Evolutionary conservation across 2,888 invertebrate species (phyloP), one percentile per base, ranked within the genome.

Genomic region (Brachyopa scutellaris): DNA sequence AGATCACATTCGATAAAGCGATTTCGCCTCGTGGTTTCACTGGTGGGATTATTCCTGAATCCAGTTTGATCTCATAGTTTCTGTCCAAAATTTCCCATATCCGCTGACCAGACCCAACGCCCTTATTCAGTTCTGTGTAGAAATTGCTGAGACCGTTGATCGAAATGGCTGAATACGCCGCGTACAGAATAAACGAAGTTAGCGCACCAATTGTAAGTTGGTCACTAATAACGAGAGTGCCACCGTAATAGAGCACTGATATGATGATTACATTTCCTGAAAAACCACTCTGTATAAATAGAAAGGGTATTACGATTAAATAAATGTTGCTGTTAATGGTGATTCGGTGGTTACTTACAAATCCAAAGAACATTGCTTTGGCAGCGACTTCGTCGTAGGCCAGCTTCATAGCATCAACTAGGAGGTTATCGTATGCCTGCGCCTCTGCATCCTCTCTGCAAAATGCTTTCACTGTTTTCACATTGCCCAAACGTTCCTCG

Each of bases 101-200:
- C 62, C 98, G 93, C 0, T 95, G 93, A 2, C 97, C 97, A 0
- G 99, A 97, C 0, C 99, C 99, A 2, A 99, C 90, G 0, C 97
- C 98, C 88, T 96, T 96, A 91, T 98, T 99, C 83, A 99, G 89
- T 88, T 99, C 98, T 0, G 97, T 95, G 88, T 98, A 99, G 90
- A 98, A 98, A 85, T 94, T 95, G 49, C 96, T 96, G n/a, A 99
- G 89, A 8, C 97, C 97, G 49, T 95, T 95, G 36, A 98, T 93
- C 36, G 98, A 97, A 26, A 98, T 93, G 8, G 97, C 97, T 11
- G 97, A 96, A 87, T 98, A 98, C 0, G 96, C 97, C 0, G 99
- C 98, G 88, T 99, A 99, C 9, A 99, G 90, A 8, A 99, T 92
- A 90, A 99, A 99, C 0, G 99, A 96, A 0, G 98, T 98, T 13